Percentiles rank a stretch among this genome's conserved stretches.
Evolutionary conservation across 2,888 invertebrate species (phyloP).

Genomic region (Anagyrus pseudococci): DNA sequence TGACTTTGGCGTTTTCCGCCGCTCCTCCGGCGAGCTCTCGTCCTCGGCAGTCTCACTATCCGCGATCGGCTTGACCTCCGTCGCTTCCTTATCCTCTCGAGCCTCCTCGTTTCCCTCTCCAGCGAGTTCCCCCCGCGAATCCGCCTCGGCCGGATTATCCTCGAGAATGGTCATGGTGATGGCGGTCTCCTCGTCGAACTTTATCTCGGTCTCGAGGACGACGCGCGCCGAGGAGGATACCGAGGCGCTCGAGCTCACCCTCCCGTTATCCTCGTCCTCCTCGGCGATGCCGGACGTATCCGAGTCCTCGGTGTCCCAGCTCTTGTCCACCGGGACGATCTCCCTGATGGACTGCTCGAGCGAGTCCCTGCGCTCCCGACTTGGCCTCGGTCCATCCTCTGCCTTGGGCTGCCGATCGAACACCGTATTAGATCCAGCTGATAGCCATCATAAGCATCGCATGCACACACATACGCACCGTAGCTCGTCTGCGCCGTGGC

Average conservation of each 20-base stretch:
- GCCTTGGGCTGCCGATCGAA: not conserved
- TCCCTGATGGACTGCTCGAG: conserved; percentile 22
- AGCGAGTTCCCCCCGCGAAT: conserved; percentile 34
- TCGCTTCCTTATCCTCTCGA: not conserved
- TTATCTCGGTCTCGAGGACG: conserved; percentile 83
- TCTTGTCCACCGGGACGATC: conserved; percentile 14
- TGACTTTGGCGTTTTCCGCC: conserved; percentile 65
- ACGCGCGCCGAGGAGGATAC: conserved; percentile 60
- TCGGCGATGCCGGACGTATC: conserved; percentile 52
- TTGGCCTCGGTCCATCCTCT: not conserved
- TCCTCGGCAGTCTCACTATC: conserved; percentile 68
- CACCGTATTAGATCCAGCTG: not conserved
- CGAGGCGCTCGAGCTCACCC: conserved; percentile 29
- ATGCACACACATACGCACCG: conserved; percentile 11
- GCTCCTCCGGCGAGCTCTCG: conserved; percentile 42
- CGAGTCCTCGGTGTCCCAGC: conserved; percentile 40
- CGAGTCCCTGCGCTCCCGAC: not conserved
- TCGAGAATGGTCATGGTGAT: conserved; percentile 86
- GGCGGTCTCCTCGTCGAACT: conserved; percentile 80
- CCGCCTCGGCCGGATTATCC: conserved; percentile 65
- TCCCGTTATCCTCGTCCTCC: conserved; percentile 47
- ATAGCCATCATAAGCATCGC: not conserved
- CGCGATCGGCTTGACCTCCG: conserved; percentile 42
- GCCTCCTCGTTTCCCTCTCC: not conserved
- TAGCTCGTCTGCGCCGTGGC: conserved; percentile 3